Evolutionary conservation across 2,113 vertebrate species (phyloP).

Genomic region (Onychostoma macrolepis): DNA sequence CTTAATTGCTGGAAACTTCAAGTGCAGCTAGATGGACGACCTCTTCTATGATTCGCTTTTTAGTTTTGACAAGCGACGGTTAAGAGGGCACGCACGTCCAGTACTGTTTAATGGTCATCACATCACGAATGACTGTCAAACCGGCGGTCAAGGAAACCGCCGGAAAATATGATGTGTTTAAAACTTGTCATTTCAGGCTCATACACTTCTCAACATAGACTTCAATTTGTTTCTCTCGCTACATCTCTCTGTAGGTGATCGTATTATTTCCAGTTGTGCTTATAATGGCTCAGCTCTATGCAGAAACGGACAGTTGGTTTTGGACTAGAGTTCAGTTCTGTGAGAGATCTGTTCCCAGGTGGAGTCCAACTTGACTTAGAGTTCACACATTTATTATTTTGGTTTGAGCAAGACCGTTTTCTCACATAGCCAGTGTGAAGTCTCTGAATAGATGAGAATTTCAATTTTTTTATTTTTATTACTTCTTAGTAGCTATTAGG

Average conservation of each 20-base stretch:
- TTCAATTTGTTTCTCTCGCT: constrained; percentile 14
- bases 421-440: too few species aligned
- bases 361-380: constrained; percentile 26
- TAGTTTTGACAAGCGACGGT: background rate
- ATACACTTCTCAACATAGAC: constrained; percentile 16
- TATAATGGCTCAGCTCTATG: constrained; percentile 18
- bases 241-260: background rate
- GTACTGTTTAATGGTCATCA: constrained; percentile 11
- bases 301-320: constrained; percentile 50
- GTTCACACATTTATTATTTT: constrained; percentile 5
- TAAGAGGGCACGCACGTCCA: background rate
- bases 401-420: background rate
- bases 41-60: background rate
- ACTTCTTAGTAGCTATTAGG: background rate
- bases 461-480: background rate
- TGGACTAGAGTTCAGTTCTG: constrained; percentile 42
- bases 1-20: constrained; percentile 26
- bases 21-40: background rate
- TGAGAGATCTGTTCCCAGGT: constrained; percentile 55
- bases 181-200: constrained; percentile 10
- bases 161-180: constrained; percentile 32
- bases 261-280: constrained; percentile 47
- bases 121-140: background rate
- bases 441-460: background rate
- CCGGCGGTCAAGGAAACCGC: background rate